A percentile compares a stretch with the other conserved stretches of the same genome.
These are phyloP conservation scores for Xestia rhomboidea DNA, from an alignment of 2,888 invertebrate genomes.

Conservation along the genomic window DNA sequence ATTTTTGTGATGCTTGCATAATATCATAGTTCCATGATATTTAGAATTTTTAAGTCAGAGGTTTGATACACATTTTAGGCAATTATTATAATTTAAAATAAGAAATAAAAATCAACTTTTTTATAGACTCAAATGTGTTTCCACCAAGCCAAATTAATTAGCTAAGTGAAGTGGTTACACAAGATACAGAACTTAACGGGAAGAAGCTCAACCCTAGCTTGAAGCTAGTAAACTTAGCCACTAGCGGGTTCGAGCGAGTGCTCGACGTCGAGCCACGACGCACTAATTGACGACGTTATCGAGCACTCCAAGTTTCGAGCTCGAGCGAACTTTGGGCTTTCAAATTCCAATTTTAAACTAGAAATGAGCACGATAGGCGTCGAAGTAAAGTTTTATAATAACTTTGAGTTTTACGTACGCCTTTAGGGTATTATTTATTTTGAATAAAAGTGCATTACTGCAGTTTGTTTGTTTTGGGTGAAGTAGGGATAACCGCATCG, in stretches of 20 bases:
- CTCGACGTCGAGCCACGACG: constrained; percentile 72
- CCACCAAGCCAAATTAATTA: constrained; percentile 7
- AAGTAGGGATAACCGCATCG: not conserved
- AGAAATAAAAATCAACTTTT: not conserved
- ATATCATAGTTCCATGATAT: not conserved
- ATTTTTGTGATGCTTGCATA: no score
- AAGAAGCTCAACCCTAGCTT: constrained; percentile 63
- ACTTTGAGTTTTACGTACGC: constrained; percentile 68
- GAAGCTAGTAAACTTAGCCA: constrained; percentile 65
- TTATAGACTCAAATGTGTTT: not conserved
- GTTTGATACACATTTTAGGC: not conserved
- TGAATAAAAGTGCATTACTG: constrained; percentile 38
- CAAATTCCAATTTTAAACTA: constrained; percentile 87
- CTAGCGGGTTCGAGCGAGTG: constrained; percentile 60
- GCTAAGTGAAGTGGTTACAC: constrained; percentile 1
- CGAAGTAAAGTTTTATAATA: constrained; percentile 80
- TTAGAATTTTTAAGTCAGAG: not conserved
- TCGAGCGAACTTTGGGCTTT: constrained; percentile 79
- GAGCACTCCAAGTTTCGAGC: constrained; percentile 81
- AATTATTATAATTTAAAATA: not conserved
- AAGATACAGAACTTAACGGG: constrained; percentile 33
- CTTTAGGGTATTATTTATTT: constrained; percentile 62
- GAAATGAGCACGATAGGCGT: constrained; percentile 75
- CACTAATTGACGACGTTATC: constrained; percentile 88
- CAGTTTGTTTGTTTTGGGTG: not conserved